These are phyloP conservation scores for Chionomys nivalis DNA, from an alignment of 2,113 vertebrate genomes.

Conservation along the genomic window DNA sequence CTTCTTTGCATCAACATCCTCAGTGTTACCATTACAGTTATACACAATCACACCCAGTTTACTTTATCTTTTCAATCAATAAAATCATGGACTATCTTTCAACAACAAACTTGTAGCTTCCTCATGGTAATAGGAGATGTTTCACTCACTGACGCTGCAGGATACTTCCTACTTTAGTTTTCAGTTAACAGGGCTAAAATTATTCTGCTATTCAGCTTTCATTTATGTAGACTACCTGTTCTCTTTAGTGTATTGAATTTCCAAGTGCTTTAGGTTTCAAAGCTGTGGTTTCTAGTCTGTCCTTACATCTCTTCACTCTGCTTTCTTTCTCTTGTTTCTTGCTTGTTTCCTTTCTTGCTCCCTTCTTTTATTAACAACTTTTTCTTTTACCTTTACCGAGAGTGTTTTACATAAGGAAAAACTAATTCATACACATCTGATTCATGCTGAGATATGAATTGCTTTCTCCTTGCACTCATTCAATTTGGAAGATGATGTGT, in stretches of 20 bases:
- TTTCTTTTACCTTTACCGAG: neutral
- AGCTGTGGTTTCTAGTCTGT: neutral
- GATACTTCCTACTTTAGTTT: neutral
- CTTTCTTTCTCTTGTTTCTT: neutral
- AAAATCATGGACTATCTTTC: neutral
- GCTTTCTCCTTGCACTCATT: neutral
- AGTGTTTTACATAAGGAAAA: neutral
- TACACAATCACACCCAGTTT: neutral
- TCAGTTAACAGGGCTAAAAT: neutral
- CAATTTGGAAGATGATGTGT: neutral
- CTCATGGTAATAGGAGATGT: neutral
- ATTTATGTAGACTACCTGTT: neutral
- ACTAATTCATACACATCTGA: neutral
- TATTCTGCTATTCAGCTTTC: neutral
- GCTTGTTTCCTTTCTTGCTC: neutral
- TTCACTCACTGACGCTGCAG: neutral
- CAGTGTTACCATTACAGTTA: neutral
- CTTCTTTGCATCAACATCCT: neutral
- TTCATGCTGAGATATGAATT: neutral
- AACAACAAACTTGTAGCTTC: neutral
- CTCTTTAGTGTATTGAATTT: neutral
- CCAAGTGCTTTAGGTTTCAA: neutral
- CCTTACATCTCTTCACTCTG: neutral
- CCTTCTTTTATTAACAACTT: neutral
- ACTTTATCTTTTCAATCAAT: neutral